Percentiles rank a stretch among this genome's conserved stretches.
Evolutionary conservation across 1,140 invertebrate species (phyloP).

Genomic region (Callitettix versicolor): DNA sequence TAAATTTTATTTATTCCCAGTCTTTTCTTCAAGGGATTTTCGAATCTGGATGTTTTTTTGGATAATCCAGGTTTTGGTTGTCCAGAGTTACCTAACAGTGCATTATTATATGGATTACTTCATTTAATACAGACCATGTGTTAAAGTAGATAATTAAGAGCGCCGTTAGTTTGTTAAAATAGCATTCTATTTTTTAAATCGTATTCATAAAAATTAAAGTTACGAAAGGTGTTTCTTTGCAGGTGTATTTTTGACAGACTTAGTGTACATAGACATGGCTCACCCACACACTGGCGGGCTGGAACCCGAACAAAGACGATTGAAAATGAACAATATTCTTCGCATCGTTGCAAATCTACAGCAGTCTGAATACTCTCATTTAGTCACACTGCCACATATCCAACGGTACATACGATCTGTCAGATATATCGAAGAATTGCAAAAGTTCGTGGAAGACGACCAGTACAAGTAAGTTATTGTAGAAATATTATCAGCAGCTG

Average conservation of each 20-base stretch:
- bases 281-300: conserved; percentile 69
- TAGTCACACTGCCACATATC: conserved; percentile 57
- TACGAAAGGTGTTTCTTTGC: conserved; percentile 31
- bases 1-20: too few relatives aligned
- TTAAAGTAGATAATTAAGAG: too few relatives aligned
- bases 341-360: conserved; percentile 78
- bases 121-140: too few relatives aligned
- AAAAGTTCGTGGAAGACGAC: conserved; percentile 93
- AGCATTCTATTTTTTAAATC: too few relatives aligned
- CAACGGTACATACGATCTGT: conserved; percentile 83
- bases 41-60: too few relatives aligned
- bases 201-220: too few relatives aligned
- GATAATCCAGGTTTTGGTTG: too few relatives aligned
- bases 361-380: conserved; percentile 67
- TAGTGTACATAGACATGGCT: conserved; percentile 89
- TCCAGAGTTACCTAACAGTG: too few relatives aligned
- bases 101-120: too few relatives aligned
- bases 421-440: conserved; percentile 87
- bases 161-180: too few relatives aligned
- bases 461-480: conserved; percentile 90
- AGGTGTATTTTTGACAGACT: conserved; percentile 84
- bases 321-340: conserved; percentile 87
- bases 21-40: too few relatives aligned
- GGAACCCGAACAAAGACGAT: conserved; percentile 62
- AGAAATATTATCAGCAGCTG: too few relatives aligned